These are phyloP conservation scores for Cichladusa arquata DNA, from an alignment of 2,113 vertebrate species.

Conservation along the genomic window DNA sequence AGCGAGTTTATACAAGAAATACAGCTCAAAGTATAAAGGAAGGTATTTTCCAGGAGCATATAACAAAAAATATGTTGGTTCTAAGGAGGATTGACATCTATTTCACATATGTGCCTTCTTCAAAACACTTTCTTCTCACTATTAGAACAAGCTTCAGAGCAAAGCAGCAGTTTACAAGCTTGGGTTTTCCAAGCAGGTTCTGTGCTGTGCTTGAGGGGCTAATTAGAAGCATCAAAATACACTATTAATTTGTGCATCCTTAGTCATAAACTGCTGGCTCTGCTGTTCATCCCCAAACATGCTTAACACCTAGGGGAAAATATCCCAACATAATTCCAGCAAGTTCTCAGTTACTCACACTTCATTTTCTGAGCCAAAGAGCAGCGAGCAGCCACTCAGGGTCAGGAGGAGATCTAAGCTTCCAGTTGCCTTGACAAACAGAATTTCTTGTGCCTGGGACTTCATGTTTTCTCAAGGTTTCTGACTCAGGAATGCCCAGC, in stretches of 20 bases:
- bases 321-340: background rate
- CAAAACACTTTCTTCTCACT: background rate
- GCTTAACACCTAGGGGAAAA: background rate
- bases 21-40: background rate
- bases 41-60: background rate
- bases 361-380: background rate
- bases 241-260: background rate
- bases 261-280: background rate
- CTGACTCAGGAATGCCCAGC: background rate
- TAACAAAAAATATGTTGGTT: background rate
- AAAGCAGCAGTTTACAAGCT: background rate
- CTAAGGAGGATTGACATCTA: background rate
- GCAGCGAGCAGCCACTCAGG: rapidly evolving
- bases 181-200: background rate
- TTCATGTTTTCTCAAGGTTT: background rate
- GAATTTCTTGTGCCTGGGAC: background rate
- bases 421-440: background rate
- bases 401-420: background rate
- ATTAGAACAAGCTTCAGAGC: background rate
- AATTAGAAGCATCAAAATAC: slow-evolving; percentile 17
- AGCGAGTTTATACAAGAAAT: background rate
- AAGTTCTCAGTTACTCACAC: background rate
- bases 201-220: background rate
- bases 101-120: background rate
- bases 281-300: background rate